Evolutionary conservation across 1,140 invertebrate species (phyloP).

Genomic region (Ceratina japonica): DNA sequence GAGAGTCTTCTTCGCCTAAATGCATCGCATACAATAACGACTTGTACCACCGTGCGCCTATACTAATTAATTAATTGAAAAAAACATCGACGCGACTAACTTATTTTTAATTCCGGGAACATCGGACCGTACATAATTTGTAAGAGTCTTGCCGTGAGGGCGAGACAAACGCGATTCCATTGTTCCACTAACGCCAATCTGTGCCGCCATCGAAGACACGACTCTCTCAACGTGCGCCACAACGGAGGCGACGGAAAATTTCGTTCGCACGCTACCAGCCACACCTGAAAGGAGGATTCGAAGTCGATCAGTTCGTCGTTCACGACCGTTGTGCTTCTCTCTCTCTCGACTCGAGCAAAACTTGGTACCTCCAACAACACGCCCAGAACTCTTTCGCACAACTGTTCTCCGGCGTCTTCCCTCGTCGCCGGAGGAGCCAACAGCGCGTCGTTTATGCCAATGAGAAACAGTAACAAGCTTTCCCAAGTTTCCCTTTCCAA

Average conservation of each 20-base stretch:
- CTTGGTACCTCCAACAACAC: slow-evolving; percentile 90
- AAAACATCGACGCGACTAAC: slow-evolving; percentile 78
- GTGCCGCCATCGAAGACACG: slow-evolving; percentile 95
- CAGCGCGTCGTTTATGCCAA: slow-evolving; percentile 95
- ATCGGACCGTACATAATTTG: slow-evolving; percentile 93
- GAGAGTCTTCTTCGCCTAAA: slow-evolving; percentile 90
- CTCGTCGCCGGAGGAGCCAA: slow-evolving; percentile 94
- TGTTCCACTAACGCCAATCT: slow-evolving; percentile 94
- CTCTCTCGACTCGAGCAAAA: too few relatives aligned
- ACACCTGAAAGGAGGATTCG: slow-evolving; percentile 81
- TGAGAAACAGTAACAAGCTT: slow-evolving; percentile 91
- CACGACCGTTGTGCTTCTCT: neutral
- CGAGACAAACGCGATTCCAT: slow-evolving; percentile 96
- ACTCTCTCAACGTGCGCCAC: slow-evolving; percentile 97
- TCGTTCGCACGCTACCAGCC: slow-evolving; percentile 94
- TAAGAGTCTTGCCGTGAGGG: slow-evolving; percentile 90
- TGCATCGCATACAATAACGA: slow-evolving; percentile 1
- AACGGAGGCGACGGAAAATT: slow-evolving; percentile 95
- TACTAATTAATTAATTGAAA: neutral
- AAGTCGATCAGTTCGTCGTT: neutral
- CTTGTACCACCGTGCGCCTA: neutral
- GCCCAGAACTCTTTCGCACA: slow-evolving; percentile 95
- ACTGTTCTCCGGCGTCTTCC: slow-evolving; percentile 96
- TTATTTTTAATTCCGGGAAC: slow-evolving; percentile 92
- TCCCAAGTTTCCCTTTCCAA: slow-evolving; percentile 95